phyloP scores from a whole-genome alignment of 2,797 vertebrate genomes.

The Calcarius lapponicus region DNA sequence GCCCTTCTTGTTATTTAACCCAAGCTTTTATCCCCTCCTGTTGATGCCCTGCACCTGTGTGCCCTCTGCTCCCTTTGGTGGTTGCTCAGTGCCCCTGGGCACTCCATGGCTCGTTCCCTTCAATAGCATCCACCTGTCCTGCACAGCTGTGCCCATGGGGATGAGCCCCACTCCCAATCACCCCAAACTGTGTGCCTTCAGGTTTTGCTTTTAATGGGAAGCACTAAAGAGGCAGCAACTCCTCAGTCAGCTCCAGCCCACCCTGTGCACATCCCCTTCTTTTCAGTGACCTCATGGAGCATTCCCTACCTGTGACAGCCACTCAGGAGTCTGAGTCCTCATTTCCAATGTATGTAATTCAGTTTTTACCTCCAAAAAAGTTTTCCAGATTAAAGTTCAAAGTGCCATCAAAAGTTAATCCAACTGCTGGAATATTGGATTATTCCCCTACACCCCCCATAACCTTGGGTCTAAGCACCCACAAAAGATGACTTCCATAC shows the following conservation, averaged over 20 bases:
- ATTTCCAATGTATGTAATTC: neutral
- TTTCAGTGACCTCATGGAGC: neutral
- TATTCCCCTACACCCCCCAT: fast-evolving
- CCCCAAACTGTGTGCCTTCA: too few relatives aligned
- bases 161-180: neutral
- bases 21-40: neutral
- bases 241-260: neutral
- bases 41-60: neutral
- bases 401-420: neutral
- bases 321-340: fast-evolving
- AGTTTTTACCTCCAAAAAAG: neutral
- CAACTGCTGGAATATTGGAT: neutral
- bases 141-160: neutral
- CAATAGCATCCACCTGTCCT: neutral
- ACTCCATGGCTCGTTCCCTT: neutral
- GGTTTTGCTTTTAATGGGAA: neutral
- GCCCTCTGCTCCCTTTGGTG: neutral
- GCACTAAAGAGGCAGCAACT: neutral
- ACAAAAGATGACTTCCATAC: neutral
- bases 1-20: fast-evolving
- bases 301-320: neutral
- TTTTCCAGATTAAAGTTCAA: neutral
- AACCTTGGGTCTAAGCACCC: neutral
- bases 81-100: neutral
- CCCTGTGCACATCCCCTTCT: fast-evolving